Evolutionary conservation across 2,888 invertebrate genomes (phyloP), one percentile per base, ranked within the genome.

Genomic region (Ctenicera cuprea): DNA sequence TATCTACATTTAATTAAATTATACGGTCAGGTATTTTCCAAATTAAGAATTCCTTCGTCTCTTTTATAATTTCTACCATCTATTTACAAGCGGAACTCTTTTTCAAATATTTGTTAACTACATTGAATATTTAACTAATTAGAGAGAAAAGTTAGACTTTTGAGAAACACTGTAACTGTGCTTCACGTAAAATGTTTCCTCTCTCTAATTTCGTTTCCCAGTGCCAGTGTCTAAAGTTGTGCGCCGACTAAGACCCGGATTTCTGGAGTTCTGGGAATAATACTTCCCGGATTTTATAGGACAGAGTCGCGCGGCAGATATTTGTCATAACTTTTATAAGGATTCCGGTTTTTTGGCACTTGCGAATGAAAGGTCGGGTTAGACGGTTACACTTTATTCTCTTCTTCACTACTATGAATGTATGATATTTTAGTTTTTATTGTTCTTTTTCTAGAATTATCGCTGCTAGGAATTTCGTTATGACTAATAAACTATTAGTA

Each of bases 261-360:
- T 50, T 50, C 50, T 50, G 50, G 50, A 50, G 48, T 48, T 48
- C 48, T 48, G 48, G 48, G 48, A 50, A 50, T 50, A 50, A 50
- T 50, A 50, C 50, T 50, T 8, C 3, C 22, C 20, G 50, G 50
- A 50, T 50, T 50, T 50, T 50, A 50, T 50, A 50, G 50, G 50
- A 12, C 12, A 50, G 50, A 50, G 50, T 50, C 18, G 50, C 50
- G 50, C 50, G 22, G 50, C 50, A 50, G 50, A 50, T 50, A 50
- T 50, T 50, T 50, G 50, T 50, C 50, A 50, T 50, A 50, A 50
- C 22, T 50, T 50, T 20, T 50, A 50, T 50, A 50, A 50, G 50
- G 22, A 50, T 50, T 50, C 50, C 50, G 50, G 50, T 50, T 50
- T 50, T 22, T 50, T 50, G 50, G 50, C 50, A 50, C 50, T 50